These are phyloP conservation scores for Coecobrya sp. DNA, from an alignment of 2,888 invertebrate genomes.

Conservation along the genomic window DNA sequence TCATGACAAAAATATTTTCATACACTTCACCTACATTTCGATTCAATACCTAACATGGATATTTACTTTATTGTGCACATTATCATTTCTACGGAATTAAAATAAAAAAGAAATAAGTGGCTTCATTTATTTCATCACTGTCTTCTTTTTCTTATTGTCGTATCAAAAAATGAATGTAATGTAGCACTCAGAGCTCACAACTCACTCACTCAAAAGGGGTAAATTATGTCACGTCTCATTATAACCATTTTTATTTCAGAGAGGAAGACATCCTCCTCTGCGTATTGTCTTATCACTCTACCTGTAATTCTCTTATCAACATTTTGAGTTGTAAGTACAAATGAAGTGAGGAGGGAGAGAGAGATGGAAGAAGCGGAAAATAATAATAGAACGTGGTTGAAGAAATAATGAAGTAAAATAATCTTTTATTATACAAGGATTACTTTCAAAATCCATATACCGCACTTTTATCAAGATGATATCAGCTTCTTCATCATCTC, in stretches of 20 bases:
- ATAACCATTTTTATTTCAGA: conserved; percentile 26
- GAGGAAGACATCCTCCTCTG: conserved; percentile 1
- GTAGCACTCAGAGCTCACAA: background rate
- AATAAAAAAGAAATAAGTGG: background rate
- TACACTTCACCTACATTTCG: conserved; percentile 19
- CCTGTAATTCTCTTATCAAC: background rate
- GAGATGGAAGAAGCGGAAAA: background rate
- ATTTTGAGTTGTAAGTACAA: background rate
- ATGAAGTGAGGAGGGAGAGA: no score
- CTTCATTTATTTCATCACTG: background rate
- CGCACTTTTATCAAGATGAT: conserved; percentile 39
- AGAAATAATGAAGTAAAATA: background rate
- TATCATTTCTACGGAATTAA: background rate
- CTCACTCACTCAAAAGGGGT: background rate
- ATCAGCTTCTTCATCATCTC: conserved; percentile 53
- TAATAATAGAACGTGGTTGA: conserved; percentile 1
- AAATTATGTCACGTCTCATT: conserved; percentile 77
- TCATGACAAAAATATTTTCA: background rate
- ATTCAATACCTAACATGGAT: background rate
- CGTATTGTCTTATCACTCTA: conserved; percentile 65
- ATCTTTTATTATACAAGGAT: background rate
- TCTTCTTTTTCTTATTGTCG: background rate
- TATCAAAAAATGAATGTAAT: background rate
- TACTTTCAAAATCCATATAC: conserved; percentile 33
- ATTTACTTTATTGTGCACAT: conserved; percentile 18